Percentiles rank a stretch among this genome's conserved stretches.
Conservation (phyloP, 1,140 invertebrate genomes). For the Telenomus remus region DNA sequence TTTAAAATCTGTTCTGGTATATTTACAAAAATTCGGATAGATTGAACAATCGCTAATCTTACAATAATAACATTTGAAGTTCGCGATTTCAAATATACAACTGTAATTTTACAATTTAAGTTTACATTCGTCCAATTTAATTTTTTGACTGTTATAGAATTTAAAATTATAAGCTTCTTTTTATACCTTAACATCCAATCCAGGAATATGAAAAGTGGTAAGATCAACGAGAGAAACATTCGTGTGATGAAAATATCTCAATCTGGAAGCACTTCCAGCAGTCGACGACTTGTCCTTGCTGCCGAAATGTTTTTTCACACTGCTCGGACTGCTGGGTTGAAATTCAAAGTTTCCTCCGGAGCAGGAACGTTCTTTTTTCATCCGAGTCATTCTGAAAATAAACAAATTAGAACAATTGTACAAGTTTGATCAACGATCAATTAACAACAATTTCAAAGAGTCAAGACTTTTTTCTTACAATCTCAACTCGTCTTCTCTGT, state of each 20-base stretch:
- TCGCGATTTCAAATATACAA: no score
- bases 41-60: no score
- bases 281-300: conserved; percentile 73
- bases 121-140: no score
- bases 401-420: no score
- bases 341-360: conserved; percentile 83
- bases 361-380: conserved; percentile 83
- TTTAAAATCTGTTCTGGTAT: no score
- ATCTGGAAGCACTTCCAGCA: conserved; percentile 71
- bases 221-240: conserved; percentile 82
- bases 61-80: no score
- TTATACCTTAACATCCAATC: conserved; percentile 91
- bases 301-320: conserved; percentile 72
- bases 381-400: conserved; percentile 72
- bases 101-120: no score
- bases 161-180: conserved; percentile 4
- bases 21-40: no score
- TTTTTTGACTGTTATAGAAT: no score
- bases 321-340: conserved; percentile 76
- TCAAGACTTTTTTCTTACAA: conserved; percentile 74
- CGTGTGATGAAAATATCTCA: conserved; percentile 73
- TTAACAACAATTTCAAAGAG: no score
- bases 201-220: conserved; percentile 96
- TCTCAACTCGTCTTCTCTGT: conserved; percentile 83
- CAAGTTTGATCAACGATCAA: no score